These are phyloP conservation scores for Coregonus sp. DNA, from an alignment of 2,797 vertebrate genomes.

Conservation along the genomic window DNA sequence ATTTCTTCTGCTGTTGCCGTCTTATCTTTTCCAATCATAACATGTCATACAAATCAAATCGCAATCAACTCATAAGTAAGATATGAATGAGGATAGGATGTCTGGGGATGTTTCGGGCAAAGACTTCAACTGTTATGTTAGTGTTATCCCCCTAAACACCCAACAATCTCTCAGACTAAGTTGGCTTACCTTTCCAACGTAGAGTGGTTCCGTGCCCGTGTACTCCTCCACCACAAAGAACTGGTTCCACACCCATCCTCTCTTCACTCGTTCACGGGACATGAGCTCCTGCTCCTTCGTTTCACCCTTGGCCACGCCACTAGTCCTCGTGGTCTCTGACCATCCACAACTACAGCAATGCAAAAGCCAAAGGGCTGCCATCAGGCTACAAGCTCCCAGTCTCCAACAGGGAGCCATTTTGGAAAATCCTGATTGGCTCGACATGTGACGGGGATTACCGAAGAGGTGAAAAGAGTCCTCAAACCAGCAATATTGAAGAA, in stretches of 20 bases:
- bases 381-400: slow-evolving; percentile 54
- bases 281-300: slow-evolving; percentile 66
- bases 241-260: slow-evolving; percentile 99
- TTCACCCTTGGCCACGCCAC: slow-evolving; percentile 45
- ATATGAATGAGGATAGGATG: background rate
- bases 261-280: slow-evolving; percentile 86
- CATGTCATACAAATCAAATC: background rate
- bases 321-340: slow-evolving; percentile 72
- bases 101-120: background rate
- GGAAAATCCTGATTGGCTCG: slow-evolving; percentile 43
- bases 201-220: slow-evolving; percentile 94
- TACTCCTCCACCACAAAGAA: slow-evolving; percentile 99
- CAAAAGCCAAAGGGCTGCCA: slow-evolving; percentile 62
- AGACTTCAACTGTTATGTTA: slow-evolving; percentile 70
- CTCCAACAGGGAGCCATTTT: slow-evolving; percentile 71
- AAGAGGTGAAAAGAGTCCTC: slow-evolving; percentile 35
- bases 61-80: background rate
- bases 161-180: slow-evolving; percentile 59
- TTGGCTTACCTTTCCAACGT: slow-evolving; percentile 96
- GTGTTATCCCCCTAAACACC: background rate
- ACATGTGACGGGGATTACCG: slow-evolving; percentile 60
- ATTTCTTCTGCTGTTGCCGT: no score
- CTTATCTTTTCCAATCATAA: background rate
- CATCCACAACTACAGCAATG: slow-evolving; percentile 61
- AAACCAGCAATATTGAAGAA: slow-evolving; percentile 14